Evolutionary conservation across 2,113 vertebrate genomes (phyloP), one percentile per base, ranked within the genome.

Genomic region (Aspidoscelis tigris): DNA sequence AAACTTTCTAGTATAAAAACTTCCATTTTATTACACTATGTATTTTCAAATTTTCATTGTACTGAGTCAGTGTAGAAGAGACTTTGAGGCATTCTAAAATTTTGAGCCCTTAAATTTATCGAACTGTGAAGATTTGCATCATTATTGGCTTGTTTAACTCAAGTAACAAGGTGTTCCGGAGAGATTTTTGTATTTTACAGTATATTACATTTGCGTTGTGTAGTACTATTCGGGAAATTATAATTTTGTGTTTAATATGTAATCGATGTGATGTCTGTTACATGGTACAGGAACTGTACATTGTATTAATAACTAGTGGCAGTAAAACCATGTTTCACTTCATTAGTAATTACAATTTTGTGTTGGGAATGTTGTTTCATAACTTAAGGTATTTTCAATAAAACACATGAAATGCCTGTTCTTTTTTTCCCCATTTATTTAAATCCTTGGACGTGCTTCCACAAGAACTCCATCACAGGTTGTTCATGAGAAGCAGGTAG

Each of bases 241-340:
- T 72, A 47, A 66, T 74, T 33, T 86, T 86, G 78, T 69, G 24
- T 86, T 84, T 88, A 90, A 78, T 39, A 5, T 72, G 66, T 80
- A 33, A 78, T 89, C 39, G 39, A 79, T 44, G 22, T 77, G 78
- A 55, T 73, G 3, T 78, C 55, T 53, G 7, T 87, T 84, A 68
- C 16, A 76, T 66, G 58, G 21, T 66, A 39, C 10, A 2, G 84
- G 47, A 14, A 79, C 18, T 87, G 69, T 61, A 61, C 55, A 47
- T 73, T 86, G 77, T 80, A 80, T 73, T 80, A 85, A 78, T 50
- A 26, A 72, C 21, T 84, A 79, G 76, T 74, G 76, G 58, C 55
- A 80, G 83, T 8, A 85, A 33, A 68, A 64, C 81, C n/a, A 74
- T 82, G 7, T 83, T 84, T 89, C 84, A 80, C 9, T 88, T 88